Percentiles rank a stretch among this genome's conserved stretches.
phyloP scores from a whole-genome alignment of 2,888 invertebrate species.

The Tridacna gigas region DNA sequence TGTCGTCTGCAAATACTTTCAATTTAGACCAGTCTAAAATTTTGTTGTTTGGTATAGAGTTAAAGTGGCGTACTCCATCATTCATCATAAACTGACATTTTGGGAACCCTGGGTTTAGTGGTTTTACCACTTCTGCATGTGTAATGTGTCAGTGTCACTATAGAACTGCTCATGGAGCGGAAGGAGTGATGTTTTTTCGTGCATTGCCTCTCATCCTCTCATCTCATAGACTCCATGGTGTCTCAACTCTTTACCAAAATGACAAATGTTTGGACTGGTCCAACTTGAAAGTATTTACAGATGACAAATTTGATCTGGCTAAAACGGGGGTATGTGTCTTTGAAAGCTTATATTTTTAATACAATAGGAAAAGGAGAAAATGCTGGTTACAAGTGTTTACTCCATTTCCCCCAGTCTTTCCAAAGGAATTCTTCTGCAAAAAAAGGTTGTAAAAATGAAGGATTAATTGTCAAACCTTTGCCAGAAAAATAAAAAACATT shows the following conservation, averaged over 20 bases:
- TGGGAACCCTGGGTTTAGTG: constrained; percentile 55
- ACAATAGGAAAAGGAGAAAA: too few relatives aligned
- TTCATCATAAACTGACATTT: constrained; percentile 41
- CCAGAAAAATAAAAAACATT: too few relatives aligned
- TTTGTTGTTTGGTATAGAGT: too few relatives aligned
- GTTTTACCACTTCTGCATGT: constrained; percentile 54
- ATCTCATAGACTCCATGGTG: constrained; percentile 10
- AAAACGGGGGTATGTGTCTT: too few relatives aligned
- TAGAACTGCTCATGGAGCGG: not conserved
- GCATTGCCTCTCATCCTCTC: not conserved
- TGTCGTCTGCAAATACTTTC: too few relatives aligned
- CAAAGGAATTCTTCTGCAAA: not conserved
- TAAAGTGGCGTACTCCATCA: constrained; percentile 39
- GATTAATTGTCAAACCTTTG: too few relatives aligned
- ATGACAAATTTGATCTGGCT: too few relatives aligned
- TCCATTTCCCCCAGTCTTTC: not conserved
- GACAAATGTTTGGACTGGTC: too few relatives aligned
- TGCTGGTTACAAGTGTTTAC: not conserved
- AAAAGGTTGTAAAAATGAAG: too few relatives aligned
- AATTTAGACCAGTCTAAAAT: too few relatives aligned
- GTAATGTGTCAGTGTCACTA: constrained; percentile 23
- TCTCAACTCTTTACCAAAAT: not conserved
- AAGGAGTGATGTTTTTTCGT: not conserved
- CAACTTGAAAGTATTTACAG: too few relatives aligned
- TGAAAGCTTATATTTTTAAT: too few relatives aligned